Base-by-base conservation (phyloP, 2,113 vertebrate genomes). In the Cyanoderma ruficeps region DNA sequence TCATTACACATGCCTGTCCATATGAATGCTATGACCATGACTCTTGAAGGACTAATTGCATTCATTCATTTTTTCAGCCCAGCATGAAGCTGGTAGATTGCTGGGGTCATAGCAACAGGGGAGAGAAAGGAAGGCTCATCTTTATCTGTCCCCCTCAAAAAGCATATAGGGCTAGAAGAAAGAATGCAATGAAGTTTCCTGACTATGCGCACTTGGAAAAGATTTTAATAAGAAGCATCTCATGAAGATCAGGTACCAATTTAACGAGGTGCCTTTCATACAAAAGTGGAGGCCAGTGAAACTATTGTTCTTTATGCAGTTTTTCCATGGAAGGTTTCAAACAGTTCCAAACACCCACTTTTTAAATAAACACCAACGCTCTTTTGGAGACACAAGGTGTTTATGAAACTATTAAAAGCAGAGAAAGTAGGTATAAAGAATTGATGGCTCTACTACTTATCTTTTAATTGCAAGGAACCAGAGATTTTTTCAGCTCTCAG, bases 11-110 rank as follows among this genome's bases (percentile, higher is more conserved):
- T n/a, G 57, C 33, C 47, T 80, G 77, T 46, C 78, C 31, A 5
- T 72, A 96, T 68, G 23, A 94, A 94, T 86, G 87, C 85, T 93
- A 95, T 97, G 96, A 90, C 67, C 93, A 97, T 80, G 95, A 97
- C 97, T 98, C 97, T 94, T 97, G 87, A 98, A 98, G 97, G 97
- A 98, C 97, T 98, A 98, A 98, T 98, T 98, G 97, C 98, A 98
- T 98, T 98, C 97, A 98, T 98, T 98, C 96, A 96, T 98, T 98
- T 98, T 98, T 97, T 97, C 92, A 93, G 96, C 97, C 94, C 97
- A 98, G 98, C 98, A 89, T 95, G 98, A 94, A 96, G 74, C 95
- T 97, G 83, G 96, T 97, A 96, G 96, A 96, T 96, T 95, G 92
- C 95, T 94, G 96, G 93, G 93, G 94, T 96, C 95, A 95, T 83